Evolutionary conservation across 2,113 vertebrate species (phyloP), one percentile per base, ranked within the genome.

Genomic region (Petrocephalus zakoni): DNA sequence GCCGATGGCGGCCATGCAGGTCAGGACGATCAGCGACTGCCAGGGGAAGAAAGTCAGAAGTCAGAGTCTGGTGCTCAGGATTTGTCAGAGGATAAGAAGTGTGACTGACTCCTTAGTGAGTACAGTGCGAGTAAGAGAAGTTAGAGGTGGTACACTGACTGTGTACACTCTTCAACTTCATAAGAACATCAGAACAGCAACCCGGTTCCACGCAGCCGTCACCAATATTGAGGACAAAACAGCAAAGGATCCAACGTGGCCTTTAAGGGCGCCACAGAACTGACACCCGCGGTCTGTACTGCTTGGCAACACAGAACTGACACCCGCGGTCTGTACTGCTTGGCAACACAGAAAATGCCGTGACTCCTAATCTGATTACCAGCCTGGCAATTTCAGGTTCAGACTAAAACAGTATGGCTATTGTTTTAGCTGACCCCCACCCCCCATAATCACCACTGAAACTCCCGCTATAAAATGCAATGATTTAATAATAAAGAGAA

Each of bases 1-100:
- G 89, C 97, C 96, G 75, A 95, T 42, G 0, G 96, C 96, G 0
- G 96, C 96, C 64, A 97, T 93, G 89, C 97, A 96, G 10, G 94
- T 96, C 90, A 99, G 94, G 92, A 97, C 91, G 83, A 97, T 93
- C 91, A 99, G 92, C 0, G 98, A 97, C 98, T 99, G 92, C 22
- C 21, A 11, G 34, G 51, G 2, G 87, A 42, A 81, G 78, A 47
- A n/a, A 19, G 37, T 21, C 25, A 78, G 34, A 34, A 42, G 75
- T 25, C n/a, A 25, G 68, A 75, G 68, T 37, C 68, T 75, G 15
- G 13, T 2, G 15, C 29, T n/a, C n/a, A n/a, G n/a, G n/a, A n/a
- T n/a, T n/a, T n/a, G n/a, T n/a, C n/a, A n/a, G n/a, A n/a, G n/a
- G n/a, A n/a, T n/a, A n/a, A n/a, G n/a, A n/a, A n/a, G n/a, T n/a